Evolutionary conservation across 1,140 invertebrate species (phyloP).

Genomic region (Bemisia tabaci): DNA sequence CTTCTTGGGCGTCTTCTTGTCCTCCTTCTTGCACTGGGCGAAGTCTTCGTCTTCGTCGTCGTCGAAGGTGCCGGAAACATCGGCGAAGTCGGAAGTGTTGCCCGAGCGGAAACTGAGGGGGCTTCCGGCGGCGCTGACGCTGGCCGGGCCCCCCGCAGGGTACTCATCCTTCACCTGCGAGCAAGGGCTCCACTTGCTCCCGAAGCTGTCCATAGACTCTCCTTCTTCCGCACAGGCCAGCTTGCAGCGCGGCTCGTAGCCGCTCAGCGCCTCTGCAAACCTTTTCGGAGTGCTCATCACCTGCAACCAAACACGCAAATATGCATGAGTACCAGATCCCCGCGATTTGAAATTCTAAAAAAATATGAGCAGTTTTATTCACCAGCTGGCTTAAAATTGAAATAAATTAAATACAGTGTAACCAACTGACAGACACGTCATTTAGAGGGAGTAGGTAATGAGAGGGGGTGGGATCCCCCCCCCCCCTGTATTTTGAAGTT

Average conservation of each 20-base stretch:
- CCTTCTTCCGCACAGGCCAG: not conserved
- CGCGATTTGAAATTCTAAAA: too few relatives aligned
- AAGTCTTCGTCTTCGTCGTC: conserved; percentile 14
- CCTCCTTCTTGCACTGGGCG: not conserved
- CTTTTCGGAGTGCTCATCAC: not conserved
- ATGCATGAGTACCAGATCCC: too few relatives aligned
- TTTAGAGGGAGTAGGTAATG: too few relatives aligned
- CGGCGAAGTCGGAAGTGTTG: not conserved
- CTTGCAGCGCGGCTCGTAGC: not conserved
- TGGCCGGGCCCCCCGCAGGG: too few relatives aligned
- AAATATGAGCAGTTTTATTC: too few relatives aligned
- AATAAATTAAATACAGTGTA: too few relatives aligned
- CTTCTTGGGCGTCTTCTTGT: not conserved
- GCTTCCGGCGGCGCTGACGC: not conserved
- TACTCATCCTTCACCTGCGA: not conserved
- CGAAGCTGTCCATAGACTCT: not conserved
- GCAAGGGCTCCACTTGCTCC: not conserved
- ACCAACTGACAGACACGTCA: too few relatives aligned
- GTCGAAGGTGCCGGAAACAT: conserved; percentile 7
- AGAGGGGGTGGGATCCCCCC: too few relatives aligned
- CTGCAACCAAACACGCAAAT: too few relatives aligned
- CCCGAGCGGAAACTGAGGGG: not conserved
- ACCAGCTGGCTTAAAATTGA: too few relatives aligned
- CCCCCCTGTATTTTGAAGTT: too few relatives aligned
- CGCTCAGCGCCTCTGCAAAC: not conserved